Evolutionary conservation across 2,888 invertebrate genomes (phyloP), one percentile per base, ranked within the genome.

Genomic region (Eristalis pertinax): DNA sequence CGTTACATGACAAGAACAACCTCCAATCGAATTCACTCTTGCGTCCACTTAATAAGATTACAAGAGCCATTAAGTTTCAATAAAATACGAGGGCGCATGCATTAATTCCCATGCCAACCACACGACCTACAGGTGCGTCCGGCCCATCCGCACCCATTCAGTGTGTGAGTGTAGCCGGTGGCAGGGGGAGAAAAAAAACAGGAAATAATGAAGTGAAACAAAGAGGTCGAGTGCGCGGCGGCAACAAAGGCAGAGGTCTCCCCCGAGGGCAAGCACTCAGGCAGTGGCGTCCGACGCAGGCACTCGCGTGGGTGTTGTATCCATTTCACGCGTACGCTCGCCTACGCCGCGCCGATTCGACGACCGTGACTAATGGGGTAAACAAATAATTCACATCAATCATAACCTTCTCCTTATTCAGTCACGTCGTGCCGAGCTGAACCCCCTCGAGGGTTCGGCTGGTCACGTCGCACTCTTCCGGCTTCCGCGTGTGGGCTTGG

Each of bases 1-100:
- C 50, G 50, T 19, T 50, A 19, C 19, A 50, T 50, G 50, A 50
- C 50, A 50, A 32, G 29, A 35, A 11, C 58, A 69, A 24, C 35
- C 29, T 58, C 24, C 29, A 13, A 72, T n/a, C 58, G 26, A 65
- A 65, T 65, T 65, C 38, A 24, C 10, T 56, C 50, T 56, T 19
- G 15, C 74, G 56, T 15, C 56, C 41, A 26, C 41, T 58, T 75
- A 75, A 67, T 60, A 22, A 32, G 67, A 76, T 67, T 75, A 58
- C 22, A 60, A 60, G 41, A 60, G 29, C 67, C 67, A 76, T 76
- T 76, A 43, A 68, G 32, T 67, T 43, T 60, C 60, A 60, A 67
- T 41, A 67, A 38, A 67, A n/a, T 67, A 24, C 41, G 26, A 50
- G 60, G 24, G 50, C 35, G 62, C 50, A 77, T 77, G 62, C 62